Evolutionary conservation across 2,113 vertebrate genomes (phyloP).

Genomic region (Ctenomys sociabilis): DNA sequence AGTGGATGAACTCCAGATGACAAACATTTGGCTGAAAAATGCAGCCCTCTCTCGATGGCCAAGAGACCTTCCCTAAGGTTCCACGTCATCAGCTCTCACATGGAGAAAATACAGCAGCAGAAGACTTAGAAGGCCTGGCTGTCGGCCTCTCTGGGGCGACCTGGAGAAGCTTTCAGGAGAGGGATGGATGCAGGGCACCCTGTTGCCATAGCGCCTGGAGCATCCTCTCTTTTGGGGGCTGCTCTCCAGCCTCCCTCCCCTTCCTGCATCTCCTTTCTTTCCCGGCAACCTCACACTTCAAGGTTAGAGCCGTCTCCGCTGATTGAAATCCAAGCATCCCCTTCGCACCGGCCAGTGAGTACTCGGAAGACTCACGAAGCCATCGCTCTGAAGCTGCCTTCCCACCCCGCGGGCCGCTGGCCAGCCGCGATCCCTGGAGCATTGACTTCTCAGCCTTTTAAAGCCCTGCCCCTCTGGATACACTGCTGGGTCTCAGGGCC

Average conservation of each 20-base stretch:
- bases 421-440: neutral
- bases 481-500: neutral
- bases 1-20: neutral
- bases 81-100: neutral
- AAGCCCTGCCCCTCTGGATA: neutral
- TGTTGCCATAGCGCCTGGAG: neutral
- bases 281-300: constrained; percentile 24
- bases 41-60: neutral
- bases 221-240: rapidly evolving
- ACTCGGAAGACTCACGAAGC: neutral
- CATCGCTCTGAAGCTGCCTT: rapidly evolving
- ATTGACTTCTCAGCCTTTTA: neutral
- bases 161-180: neutral
- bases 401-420: neutral
- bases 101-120: neutral
- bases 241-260: neutral
- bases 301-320: constrained; percentile 44
- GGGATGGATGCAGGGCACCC: rapidly evolving
- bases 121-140: neutral
- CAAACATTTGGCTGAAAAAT: neutral
- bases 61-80: neutral
- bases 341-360: neutral
- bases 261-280: neutral
- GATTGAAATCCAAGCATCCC: neutral
- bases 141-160: neutral